phyloP scores from a whole-genome alignment of 2,797 vertebrate species.

The Lacerta viridis region DNA sequence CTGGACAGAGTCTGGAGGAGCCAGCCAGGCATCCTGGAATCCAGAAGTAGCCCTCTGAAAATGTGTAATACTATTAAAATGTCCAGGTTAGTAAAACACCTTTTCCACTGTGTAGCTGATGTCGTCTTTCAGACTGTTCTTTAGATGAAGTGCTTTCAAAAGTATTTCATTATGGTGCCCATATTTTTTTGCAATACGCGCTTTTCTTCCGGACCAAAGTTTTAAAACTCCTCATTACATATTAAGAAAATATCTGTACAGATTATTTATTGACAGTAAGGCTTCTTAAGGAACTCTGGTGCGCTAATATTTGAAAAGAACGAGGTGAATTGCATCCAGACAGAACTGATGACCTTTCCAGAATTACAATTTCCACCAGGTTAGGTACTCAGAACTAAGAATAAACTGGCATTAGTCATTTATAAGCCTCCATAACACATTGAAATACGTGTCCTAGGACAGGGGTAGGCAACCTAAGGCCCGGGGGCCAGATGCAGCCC shows the following conservation, averaged over 20 bases:
- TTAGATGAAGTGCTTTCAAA: conserved; percentile 72
- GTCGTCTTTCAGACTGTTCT: conserved; percentile 65
- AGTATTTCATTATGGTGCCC: conserved; percentile 45
- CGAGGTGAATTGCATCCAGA: conserved; percentile 19
- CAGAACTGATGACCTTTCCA: conserved; percentile 50
- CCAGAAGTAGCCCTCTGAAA: conserved; percentile 46
- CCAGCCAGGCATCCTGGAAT: conserved; percentile 38
- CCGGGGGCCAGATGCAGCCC: too few species aligned
- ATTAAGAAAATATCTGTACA: conserved; percentile 59
- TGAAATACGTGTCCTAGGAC: conserved; percentile 17
- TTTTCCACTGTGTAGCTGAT: conserved; percentile 59
- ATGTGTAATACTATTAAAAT: conserved; percentile 54
- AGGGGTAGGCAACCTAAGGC: too few species aligned
- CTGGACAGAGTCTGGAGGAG: conserved; percentile 6
- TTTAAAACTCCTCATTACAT: conserved; percentile 54
- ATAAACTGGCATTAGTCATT: conserved; percentile 43
- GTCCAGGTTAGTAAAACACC: conserved; percentile 62
- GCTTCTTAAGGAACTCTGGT: conserved; percentile 7
- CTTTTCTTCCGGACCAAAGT: conserved; percentile 53
- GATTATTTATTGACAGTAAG: conserved; percentile 60
- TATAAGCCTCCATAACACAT: conserved; percentile 48
- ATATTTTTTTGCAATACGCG: conserved; percentile 41
- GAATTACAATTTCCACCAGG: conserved; percentile 56
- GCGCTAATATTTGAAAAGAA: conserved; percentile 6
- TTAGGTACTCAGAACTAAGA: conserved; percentile 13